Evolutionary conservation across 2,797 vertebrate genomes (phyloP), one percentile per base, ranked within the genome.

Genomic region (Clamator glandarius): DNA sequence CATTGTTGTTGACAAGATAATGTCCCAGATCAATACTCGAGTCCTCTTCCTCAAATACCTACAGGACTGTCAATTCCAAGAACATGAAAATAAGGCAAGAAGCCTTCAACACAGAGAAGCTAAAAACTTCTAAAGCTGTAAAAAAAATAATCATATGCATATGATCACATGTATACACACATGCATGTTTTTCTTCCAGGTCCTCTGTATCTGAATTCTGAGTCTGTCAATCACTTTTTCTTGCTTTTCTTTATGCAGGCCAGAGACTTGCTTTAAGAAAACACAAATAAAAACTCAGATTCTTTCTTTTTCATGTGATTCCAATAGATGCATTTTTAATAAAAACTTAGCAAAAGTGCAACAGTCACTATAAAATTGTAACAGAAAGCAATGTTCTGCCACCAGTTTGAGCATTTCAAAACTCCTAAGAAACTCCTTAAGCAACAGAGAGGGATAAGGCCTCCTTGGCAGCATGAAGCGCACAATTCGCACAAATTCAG

Each of bases 191-290:
- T 52, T 58, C 44, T 67, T 72, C 0, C 0, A 7, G 5, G n/a
- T 54, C 11, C 25, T 93, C 67, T 31, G 7, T 31, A 64, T 29
- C 21, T 46, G 28, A 58, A 41, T 81, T 84, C 31, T 81, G 46
- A 90, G 51, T 8, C 44, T 5, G 4, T 58, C 42, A 78, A 59
- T 12, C 31, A 59, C 42, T 21, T 76, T 50, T 52, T 58, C 59
- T n/a, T 69, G 39, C 15, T 86, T 63, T 54, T 52, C n/a, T 70
- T 84, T 48, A 70, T 4, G 25, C 8, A 31, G 29, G 29, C 16
- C 36, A 89, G 68, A 92, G 63, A 28, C 8, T 21, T 78, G 46
- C 58, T 72, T 68, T 51, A 20, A 75, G 94, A 46, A 84, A 72
- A 54, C 6, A 81, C 19, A 89, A 79, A 62, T 5, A 55, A n/a